Base-by-base conservation (phyloP, 2,797 vertebrate genomes). In the Crenichthys baileyi region DNA sequence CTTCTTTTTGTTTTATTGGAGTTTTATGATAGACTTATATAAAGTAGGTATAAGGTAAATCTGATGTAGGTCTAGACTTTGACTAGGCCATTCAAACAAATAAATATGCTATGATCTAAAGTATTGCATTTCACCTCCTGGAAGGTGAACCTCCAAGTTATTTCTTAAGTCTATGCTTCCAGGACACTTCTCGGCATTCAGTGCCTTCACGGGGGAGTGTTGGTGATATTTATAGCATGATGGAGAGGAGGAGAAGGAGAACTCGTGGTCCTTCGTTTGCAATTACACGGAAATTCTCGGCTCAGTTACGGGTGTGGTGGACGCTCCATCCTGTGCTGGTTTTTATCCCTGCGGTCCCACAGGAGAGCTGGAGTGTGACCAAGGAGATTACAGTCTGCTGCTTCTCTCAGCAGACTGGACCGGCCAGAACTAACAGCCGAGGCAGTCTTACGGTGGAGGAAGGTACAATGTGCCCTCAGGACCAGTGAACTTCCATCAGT, bases 231-330 rank as follows among this genome's bases (percentile, higher is more conserved):
- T 92, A 93, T 94, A 93, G 89, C 7, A 6, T 44, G 18, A 83
- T 85, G 77, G 83, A 87, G 84, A 75, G 88, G 84, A 86, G 88
- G 89, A 91, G 88, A 90, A 80, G 86, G 72, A 88, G 84, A 79
- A 83, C 91, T 90, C 82, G 79, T 81, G 87, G 86, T 84, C 90
- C 85, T 89, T 87, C 90, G 84, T 89, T 93, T 85, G 93, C 94
- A 95, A 95, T 96, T 95, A 94, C 93, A 95, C 88, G 92, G 94
- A 95, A 93, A 95, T 95, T 94, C 89, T 89, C 84, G 51, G 92
- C 89, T 89, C 79, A 84, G 95, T 95, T 94, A 95, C 87, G 92
- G 93, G 87, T 93, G 93, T 83, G 79, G 84, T 70, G 86, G 88
- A 93, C 83, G 86, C 88, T 86, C 83, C 89, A 90, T 90, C 89